These are phyloP conservation scores for Dinothrombium tinctorium DNA, from an alignment of 1,140 invertebrate genomes.

Conservation along the genomic window DNA sequence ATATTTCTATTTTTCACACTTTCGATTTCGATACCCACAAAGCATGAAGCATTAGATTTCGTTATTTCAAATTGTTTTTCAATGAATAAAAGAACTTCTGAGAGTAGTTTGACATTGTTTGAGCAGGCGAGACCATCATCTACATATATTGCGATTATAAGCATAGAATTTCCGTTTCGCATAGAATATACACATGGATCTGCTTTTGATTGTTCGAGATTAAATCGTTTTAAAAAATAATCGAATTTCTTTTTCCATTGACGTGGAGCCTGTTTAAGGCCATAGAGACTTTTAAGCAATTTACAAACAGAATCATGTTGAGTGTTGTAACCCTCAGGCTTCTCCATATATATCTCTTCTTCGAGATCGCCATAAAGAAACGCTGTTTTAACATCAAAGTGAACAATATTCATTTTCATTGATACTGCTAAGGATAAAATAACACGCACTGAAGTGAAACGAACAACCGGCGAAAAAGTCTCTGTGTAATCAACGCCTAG, in stretches of 20 bases:
- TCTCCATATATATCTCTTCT: conserved; percentile 22
- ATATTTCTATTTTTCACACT: too few relatives aligned
- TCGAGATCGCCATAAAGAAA: conserved; percentile 23
- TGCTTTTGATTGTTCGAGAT: conserved; percentile 2
- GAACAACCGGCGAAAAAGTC: conserved; percentile 5
- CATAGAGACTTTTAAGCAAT: conserved; percentile 22
- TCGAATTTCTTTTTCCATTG: conserved; percentile 20
- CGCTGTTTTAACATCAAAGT: conserved; percentile 20
- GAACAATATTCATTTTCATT: conserved; percentile 2
- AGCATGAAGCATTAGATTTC: too few relatives aligned
- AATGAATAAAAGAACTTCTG: too few relatives aligned
- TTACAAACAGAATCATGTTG: not conserved
- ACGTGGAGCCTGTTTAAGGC: conserved; percentile 22
- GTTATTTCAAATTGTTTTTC: too few relatives aligned
- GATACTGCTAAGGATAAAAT: conserved; percentile 2
- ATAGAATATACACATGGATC: too few relatives aligned
- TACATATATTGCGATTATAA: too few relatives aligned
- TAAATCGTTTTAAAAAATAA: conserved; percentile 5
- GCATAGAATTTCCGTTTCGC: too few relatives aligned
- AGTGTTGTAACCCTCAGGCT: conserved; percentile 19
- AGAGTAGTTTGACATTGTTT: too few relatives aligned
- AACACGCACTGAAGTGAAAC: not conserved
- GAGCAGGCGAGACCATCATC: too few relatives aligned
- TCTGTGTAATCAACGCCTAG: conserved; percentile 7
- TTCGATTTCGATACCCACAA: too few relatives aligned